A percentile compares a stretch with the other conserved stretches of the same genome.
These are phyloP conservation scores for Odontocolon sp. DNA, from an alignment of 2,888 invertebrate genomes.

Conservation along the genomic window DNA sequence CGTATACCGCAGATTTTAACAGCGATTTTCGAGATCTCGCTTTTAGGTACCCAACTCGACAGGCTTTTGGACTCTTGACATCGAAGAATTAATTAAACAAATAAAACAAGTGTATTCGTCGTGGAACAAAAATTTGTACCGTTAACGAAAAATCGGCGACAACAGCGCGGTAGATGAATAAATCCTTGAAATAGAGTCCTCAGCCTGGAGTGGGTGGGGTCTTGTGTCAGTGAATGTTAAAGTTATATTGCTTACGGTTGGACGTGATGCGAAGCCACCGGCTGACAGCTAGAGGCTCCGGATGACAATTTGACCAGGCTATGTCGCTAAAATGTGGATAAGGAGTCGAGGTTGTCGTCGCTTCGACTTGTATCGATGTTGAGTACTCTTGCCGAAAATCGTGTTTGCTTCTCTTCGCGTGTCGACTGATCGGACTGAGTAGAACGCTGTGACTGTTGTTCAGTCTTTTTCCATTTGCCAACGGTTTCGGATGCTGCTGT, in stretches of 20 bases:
- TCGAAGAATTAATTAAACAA: neutral
- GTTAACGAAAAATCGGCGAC: neutral
- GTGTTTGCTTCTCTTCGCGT: conserved; percentile 71
- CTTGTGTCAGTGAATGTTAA: conserved; percentile 81
- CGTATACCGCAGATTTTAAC: neutral
- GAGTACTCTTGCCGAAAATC: conserved; percentile 73
- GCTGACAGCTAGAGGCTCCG: conserved; percentile 80
- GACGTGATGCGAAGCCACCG: conserved; percentile 79
- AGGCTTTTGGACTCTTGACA: conserved; percentile 70
- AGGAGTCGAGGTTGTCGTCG: conserved; percentile 75
- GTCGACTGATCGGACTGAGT: conserved; percentile 63
- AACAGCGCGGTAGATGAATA: conserved; percentile 11
- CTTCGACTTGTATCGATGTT: conserved; percentile 76
- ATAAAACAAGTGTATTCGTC: neutral
- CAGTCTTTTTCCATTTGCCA: conserved; percentile 74
- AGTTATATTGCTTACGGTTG: conserved; percentile 80
- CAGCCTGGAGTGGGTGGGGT: conserved; percentile 80
- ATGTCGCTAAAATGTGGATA: conserved; percentile 78
- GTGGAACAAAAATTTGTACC: neutral
- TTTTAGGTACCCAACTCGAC: conserved; percentile 69
- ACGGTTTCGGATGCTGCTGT: conserved; percentile 57
- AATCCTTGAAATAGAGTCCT: conserved; percentile 67
- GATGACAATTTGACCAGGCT: conserved; percentile 79
- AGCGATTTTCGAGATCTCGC: conserved; percentile 26
- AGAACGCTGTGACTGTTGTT: conserved; percentile 66